Evolutionary conservation across 2,113 vertebrate genomes (phyloP).

Genomic region (Pangasianodon gigas): DNA sequence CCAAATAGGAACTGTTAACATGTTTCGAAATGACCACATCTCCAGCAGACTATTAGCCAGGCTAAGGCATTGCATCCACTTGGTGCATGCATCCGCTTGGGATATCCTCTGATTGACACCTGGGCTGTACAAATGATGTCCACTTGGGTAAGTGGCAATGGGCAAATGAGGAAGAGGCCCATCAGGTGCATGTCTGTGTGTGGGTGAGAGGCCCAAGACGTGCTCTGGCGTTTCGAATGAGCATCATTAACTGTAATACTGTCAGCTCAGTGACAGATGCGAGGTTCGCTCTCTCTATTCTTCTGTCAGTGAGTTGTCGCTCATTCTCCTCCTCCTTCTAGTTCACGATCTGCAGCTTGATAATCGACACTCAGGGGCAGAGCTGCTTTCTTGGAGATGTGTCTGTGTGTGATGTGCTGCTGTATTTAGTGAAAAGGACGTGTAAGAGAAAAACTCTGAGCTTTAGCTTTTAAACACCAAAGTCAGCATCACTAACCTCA

Average conservation of each 20-base stretch:
- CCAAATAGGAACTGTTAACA: neutral
- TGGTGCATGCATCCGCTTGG: neutral
- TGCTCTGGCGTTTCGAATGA: conserved; percentile 63
- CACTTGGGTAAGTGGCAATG: neutral
- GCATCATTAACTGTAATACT: conserved; percentile 71
- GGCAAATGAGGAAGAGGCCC: conserved; percentile 1
- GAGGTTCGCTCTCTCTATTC: conserved; percentile 63
- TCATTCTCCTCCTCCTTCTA: conserved; percentile 54
- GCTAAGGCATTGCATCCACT: neutral
- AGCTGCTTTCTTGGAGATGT: conserved; percentile 15
- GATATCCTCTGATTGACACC: neutral
- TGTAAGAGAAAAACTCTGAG: neutral
- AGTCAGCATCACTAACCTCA: neutral
- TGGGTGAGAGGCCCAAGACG: conserved; percentile 58
- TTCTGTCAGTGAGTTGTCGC: conserved; percentile 65
- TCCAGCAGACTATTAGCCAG: too few relatives aligned
- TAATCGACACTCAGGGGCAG: conserved; percentile 17
- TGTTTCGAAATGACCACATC: neutral
- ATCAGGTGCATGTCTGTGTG: conserved; percentile 51
- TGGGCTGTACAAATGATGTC: neutral
- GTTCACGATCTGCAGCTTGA: conserved; percentile 42
- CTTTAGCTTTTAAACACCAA: neutral
- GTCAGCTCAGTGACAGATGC: conserved; percentile 67
- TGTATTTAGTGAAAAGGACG: neutral
- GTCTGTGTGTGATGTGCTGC: neutral